Evolutionary conservation across 2,113 vertebrate species (phyloP).

Genomic region (Chunga burmeisteri): DNA sequence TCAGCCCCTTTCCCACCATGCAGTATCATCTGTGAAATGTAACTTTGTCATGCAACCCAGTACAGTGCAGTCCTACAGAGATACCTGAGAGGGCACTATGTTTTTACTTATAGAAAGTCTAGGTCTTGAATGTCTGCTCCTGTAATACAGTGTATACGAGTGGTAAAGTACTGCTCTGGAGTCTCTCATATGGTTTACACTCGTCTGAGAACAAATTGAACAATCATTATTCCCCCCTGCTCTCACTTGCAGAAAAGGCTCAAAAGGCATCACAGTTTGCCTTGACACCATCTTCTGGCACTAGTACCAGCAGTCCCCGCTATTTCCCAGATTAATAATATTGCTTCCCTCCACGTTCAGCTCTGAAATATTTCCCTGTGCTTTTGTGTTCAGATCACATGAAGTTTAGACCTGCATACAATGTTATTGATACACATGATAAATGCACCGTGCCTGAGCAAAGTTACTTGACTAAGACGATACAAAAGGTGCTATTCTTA

Average conservation of each 20-base stretch:
- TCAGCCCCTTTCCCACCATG: not conserved
- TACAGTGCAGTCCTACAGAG: not conserved
- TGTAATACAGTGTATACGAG: not conserved
- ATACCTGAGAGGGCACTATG: not conserved
- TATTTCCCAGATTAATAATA: not conserved
- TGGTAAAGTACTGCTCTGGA: not conserved
- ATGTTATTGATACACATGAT: not conserved
- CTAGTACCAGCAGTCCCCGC: not conserved
- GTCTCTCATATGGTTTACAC: not conserved
- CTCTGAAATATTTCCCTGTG: not conserved
- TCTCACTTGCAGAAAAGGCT: not conserved
- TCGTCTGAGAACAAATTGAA: not conserved
- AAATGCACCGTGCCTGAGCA: not conserved
- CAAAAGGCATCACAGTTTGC: not conserved
- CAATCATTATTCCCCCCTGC: not conserved
- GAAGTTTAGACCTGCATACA: not conserved
- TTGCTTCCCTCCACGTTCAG: not conserved
- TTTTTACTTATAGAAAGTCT: not conserved
- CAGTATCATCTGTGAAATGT: accelerated
- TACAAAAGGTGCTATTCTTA: not conserved
- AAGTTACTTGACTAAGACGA: not conserved
- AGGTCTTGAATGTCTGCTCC: not conserved
- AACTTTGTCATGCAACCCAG: not conserved
- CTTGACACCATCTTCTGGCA: not conserved
- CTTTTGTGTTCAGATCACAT: not conserved